phyloP scores from a whole-genome alignment of 2,888 invertebrate genomes.

The Papilio gigon region DNA sequence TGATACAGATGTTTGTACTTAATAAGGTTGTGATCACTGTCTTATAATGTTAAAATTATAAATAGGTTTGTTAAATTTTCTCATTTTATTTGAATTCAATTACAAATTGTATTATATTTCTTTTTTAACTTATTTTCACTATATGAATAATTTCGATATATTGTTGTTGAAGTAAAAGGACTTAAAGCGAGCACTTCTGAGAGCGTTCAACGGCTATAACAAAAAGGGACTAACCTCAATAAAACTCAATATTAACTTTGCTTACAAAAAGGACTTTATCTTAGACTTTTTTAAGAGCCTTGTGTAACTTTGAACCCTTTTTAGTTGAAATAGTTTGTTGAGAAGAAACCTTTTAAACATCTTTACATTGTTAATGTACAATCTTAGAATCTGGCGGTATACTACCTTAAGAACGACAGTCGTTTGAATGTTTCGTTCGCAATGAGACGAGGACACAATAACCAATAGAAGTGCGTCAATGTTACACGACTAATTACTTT shows the following conservation, averaged over 20 bases:
- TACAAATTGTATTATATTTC: not conserved
- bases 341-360: slow-evolving; percentile 7
- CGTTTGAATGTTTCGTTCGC: too few relatives aligned
- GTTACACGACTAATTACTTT: too few relatives aligned
- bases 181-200: slow-evolving; percentile 11
- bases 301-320: slow-evolving; percentile 35
- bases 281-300: slow-evolving; percentile 28
- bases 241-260: slow-evolving; percentile 40
- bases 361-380: not conserved
- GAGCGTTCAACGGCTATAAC: slow-evolving; percentile 5
- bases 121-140: not conserved
- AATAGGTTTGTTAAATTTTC: too few relatives aligned
- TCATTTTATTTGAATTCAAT: not conserved
- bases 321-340: slow-evolving; percentile 29
- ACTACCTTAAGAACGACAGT: too few relatives aligned
- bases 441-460: too few relatives aligned
- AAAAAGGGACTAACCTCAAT: slow-evolving; percentile 39
- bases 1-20: too few relatives aligned
- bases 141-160: slow-evolving; percentile 15
- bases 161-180: slow-evolving; percentile 21
- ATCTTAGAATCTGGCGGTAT: too few relatives aligned
- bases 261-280: slow-evolving; percentile 31
- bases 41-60: too few relatives aligned
- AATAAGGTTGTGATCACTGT: too few relatives aligned
- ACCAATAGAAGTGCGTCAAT: too few relatives aligned